Percentiles rank a stretch among this genome's conserved stretches.
Evolutionary conservation across 2,113 vertebrate genomes (phyloP).

Genomic region (Muntiacus reevesi): DNA sequence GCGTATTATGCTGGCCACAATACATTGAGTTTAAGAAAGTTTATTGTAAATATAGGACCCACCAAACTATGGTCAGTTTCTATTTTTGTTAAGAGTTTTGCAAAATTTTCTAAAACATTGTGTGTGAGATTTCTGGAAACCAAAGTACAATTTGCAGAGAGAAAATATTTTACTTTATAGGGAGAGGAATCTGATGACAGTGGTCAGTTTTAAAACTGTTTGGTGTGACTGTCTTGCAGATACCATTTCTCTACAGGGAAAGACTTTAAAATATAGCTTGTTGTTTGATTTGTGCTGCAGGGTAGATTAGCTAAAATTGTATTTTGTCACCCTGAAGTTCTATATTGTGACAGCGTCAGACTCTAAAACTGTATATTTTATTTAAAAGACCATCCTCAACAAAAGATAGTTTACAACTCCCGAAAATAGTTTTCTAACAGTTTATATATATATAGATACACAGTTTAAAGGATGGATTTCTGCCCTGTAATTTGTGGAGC

Average conservation of each 20-base stretch:
- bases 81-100: slow-evolving; percentile 47
- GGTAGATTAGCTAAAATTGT: slow-evolving; percentile 79
- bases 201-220: slow-evolving; percentile 75
- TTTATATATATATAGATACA: slow-evolving; percentile 70
- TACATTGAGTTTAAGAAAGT: slow-evolving; percentile 14
- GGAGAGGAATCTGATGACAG: slow-evolving; percentile 60
- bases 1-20: background rate
- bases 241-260: slow-evolving; percentile 75
- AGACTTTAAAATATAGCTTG: slow-evolving; percentile 72
- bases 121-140: background rate
- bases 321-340: slow-evolving; percentile 78
- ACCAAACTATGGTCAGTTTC: slow-evolving; percentile 19
- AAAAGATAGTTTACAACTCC: slow-evolving; percentile 76
- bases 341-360: slow-evolving; percentile 72
- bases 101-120: slow-evolving; percentile 32
- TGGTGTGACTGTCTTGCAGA: slow-evolving; percentile 71
- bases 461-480: slow-evolving; percentile 64
- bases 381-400: slow-evolving; percentile 80
- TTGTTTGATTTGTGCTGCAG: slow-evolving; percentile 78
- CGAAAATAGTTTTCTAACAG: slow-evolving; percentile 73
- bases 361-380: slow-evolving; percentile 77
- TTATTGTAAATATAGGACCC: slow-evolving; percentile 48
- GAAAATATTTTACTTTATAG: slow-evolving; percentile 55
- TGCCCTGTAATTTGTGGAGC: slow-evolving; percentile 53
- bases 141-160: slow-evolving; percentile 60